Conservation (phyloP, 2,888 invertebrate species). For the Microctonus hyperodae region DNA sequence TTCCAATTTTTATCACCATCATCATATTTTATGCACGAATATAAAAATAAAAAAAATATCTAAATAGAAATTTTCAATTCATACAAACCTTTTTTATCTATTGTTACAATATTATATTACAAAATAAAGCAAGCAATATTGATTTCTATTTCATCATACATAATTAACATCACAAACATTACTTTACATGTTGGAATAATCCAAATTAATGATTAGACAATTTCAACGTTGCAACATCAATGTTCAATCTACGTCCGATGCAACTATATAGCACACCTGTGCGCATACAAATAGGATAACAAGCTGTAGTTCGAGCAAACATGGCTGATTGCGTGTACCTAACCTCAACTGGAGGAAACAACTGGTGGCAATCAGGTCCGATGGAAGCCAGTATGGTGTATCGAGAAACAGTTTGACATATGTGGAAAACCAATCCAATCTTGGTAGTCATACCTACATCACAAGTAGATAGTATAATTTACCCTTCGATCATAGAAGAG, state of each 20-base stretch:
- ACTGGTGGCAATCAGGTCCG: slow-evolving; percentile 39
- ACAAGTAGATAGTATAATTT: no score
- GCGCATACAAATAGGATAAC: slow-evolving; percentile 49
- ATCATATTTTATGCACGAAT: background rate
- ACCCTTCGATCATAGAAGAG: slow-evolving; percentile 4
- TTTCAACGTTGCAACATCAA: slow-evolving; percentile 2
- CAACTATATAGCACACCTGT: slow-evolving; percentile 22
- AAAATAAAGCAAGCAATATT: background rate
- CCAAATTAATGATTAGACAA: slow-evolving; percentile 13
- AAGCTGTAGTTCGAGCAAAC: slow-evolving; percentile 50
- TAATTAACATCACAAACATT: background rate
- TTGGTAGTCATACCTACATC: background rate
- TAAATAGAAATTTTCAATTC: no score
- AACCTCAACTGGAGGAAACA: slow-evolving; percentile 44
- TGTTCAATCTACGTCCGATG: slow-evolving; percentile 16
- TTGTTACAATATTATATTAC: background rate
- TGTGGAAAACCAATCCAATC: slow-evolving; percentile 1
- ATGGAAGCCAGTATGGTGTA: slow-evolving; percentile 26
- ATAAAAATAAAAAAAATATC: no score
- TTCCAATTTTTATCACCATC: background rate
- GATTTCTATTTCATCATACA: background rate
- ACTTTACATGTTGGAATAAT: background rate
- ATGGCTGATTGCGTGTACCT: slow-evolving; percentile 51
- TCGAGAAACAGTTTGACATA: slow-evolving; percentile 28
- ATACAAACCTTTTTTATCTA: background rate